Evolutionary conservation across 2,888 invertebrate genomes (phyloP).

Genomic region (Lycaena phlaeas): DNA sequence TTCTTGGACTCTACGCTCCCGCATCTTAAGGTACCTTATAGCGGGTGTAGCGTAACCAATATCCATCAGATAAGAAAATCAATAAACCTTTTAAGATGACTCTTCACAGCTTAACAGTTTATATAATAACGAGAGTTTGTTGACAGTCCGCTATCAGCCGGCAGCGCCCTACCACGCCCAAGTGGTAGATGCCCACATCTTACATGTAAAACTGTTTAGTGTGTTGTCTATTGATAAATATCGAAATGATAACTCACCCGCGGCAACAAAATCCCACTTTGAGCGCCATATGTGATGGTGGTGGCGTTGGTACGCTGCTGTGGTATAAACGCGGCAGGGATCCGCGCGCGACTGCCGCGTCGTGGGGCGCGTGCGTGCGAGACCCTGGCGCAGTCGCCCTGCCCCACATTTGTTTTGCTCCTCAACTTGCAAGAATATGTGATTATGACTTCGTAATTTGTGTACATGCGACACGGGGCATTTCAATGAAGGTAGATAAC

Average conservation of each 20-base stretch:
- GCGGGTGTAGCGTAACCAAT: slow-evolving; percentile 37
- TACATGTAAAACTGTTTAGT: too few species aligned
- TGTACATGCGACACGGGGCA: slow-evolving; percentile 43
- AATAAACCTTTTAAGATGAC: slow-evolving; percentile 48
- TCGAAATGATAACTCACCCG: slow-evolving; percentile 45
- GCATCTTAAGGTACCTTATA: slow-evolving; percentile 38
- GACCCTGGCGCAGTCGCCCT: slow-evolving; percentile 48
- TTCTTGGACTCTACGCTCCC: slow-evolving; percentile 10
- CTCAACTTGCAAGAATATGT: slow-evolving; percentile 43
- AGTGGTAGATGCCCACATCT: slow-evolving; percentile 47
- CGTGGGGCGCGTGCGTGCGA: slow-evolving; percentile 42
- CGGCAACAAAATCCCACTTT: slow-evolving; percentile 50
- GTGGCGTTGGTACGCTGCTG: slow-evolving; percentile 29
- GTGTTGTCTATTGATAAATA: slow-evolving; percentile 15
- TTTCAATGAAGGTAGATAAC: slow-evolving; percentile 38
- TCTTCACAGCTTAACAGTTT: slow-evolving; percentile 36
- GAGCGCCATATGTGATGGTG: slow-evolving; percentile 68
- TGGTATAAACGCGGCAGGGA: slow-evolving; percentile 39
- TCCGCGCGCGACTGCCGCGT: slow-evolving; percentile 56
- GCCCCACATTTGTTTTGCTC: slow-evolving; percentile 56
- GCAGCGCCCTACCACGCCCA: slow-evolving; percentile 49
- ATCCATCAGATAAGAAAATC: slow-evolving; percentile 51
- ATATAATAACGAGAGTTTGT: slow-evolving; percentile 57
- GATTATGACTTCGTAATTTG: slow-evolving; percentile 43
- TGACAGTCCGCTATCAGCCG: slow-evolving; percentile 67